Percentiles rank a stretch among this genome's conserved stretches.
Conservation (phyloP, 1,140 invertebrate species). For the Drosophila lowei region DNA sequence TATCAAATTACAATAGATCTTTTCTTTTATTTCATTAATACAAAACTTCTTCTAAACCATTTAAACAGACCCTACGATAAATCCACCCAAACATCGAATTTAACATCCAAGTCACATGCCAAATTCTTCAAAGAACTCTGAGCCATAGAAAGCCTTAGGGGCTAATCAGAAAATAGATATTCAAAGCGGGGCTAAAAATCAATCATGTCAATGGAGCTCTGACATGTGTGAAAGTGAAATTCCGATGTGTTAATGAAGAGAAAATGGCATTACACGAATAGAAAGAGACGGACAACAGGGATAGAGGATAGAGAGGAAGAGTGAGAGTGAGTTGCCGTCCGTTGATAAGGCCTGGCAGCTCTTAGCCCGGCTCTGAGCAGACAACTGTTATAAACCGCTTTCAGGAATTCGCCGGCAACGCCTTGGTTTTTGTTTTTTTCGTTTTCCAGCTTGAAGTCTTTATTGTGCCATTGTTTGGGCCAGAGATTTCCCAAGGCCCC, state of each 20-base stretch:
- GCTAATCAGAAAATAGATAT: not conserved
- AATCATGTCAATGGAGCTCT: conserved; percentile 41
- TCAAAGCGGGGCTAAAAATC: conserved; percentile 21
- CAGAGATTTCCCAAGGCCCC: conserved; percentile 67
- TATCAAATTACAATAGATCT: not conserved
- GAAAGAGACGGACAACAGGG: conserved; percentile 40
- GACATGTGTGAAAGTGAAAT: conserved; percentile 69
- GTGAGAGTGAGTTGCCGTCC: conserved; percentile 13
- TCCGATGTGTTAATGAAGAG: conserved; percentile 61
- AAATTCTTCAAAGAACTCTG: not conserved
- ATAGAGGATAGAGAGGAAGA: not conserved
- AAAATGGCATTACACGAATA: conserved; percentile 60
- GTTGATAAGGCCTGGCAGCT: conserved; percentile 53
- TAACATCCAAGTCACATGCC: not conserved
- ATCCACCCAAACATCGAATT: too few relatives aligned
- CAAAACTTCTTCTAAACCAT: not conserved
- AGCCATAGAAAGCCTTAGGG: not conserved
- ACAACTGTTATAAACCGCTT: conserved; percentile 62
- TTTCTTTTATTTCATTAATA: not conserved
- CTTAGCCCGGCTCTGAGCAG: conserved; percentile 41
- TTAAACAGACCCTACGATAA: too few relatives aligned
- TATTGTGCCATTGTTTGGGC: conserved; percentile 65
- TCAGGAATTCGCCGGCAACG: conserved; percentile 47
- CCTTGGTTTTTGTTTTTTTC: conserved; percentile 27
- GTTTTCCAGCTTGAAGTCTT: conserved; percentile 32